These are phyloP conservation scores for Micromys minutus DNA, from an alignment of 2,113 vertebrate genomes.

Conservation along the genomic window DNA sequence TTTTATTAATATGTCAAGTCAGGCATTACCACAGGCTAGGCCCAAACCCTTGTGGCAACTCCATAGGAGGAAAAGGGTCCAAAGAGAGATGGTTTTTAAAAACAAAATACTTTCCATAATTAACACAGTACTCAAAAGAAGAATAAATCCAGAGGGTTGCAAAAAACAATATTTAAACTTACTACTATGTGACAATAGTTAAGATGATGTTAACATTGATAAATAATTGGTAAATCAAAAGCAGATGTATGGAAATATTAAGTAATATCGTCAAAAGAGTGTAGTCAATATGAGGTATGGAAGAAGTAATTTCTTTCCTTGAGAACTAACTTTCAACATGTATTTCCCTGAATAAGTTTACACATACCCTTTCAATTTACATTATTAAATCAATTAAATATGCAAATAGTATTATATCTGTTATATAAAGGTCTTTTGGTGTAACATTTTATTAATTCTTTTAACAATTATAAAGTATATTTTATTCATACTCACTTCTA, in stretches of 20 bases:
- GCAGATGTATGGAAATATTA: not conserved
- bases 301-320: not conserved
- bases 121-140: not conserved
- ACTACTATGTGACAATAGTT: not conserved
- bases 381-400: not conserved
- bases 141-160: not conserved
- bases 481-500: not conserved
- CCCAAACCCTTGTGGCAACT: not conserved
- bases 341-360: not conserved
- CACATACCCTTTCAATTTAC: not conserved
- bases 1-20: too few species aligned
- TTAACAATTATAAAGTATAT: not conserved
- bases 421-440: not conserved
- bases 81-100: not conserved
- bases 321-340: not conserved
- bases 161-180: not conserved
- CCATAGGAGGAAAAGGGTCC: not conserved
- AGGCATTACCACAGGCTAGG: too few species aligned
- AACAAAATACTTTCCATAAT: not conserved
- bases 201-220: not conserved
- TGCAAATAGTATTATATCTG: not conserved
- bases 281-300: not conserved
- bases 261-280: not conserved
- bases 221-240: not conserved
- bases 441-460: not conserved